A percentile compares a stretch with the other conserved stretches of the same genome.
These are phyloP conservation scores for Pristionchus japonicus DNA, from an alignment of 2,888 invertebrate species.

Conservation along the genomic window DNA sequence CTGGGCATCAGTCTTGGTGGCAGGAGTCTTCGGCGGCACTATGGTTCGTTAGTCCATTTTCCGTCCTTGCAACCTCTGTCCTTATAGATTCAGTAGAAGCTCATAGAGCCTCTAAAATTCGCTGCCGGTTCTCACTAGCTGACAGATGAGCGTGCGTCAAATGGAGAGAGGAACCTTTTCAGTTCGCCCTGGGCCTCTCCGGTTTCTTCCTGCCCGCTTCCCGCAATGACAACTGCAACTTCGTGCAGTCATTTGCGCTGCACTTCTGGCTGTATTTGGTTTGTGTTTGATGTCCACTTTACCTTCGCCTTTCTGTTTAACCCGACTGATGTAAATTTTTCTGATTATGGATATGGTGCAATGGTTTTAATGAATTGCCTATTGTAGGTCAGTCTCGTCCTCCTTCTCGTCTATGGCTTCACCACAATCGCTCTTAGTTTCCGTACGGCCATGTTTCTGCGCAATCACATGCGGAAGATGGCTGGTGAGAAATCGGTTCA, in stretches of 20 bases:
- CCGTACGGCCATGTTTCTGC: not conserved
- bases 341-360: no score
- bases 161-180: no score
- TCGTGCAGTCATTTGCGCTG: not conserved
- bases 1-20: not conserved
- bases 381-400: not conserved
- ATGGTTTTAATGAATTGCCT: no score
- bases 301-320: no score
- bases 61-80: no score
- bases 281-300: no score
- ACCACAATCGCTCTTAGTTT: not conserved
- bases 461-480: not conserved
- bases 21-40: not conserved
- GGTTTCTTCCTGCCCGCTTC: not conserved
- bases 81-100: no score
- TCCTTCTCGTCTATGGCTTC: not conserved
- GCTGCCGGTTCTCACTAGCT: no score
- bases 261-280: not conserved
- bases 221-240: slow-evolving; percentile 8
- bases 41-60: not conserved
- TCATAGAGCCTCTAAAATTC: no score
- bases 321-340: no score
- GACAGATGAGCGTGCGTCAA: no score
- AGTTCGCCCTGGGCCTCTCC: slow-evolving; percentile 25
- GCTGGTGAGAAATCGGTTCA: no score